Evolutionary conservation across 2,888 invertebrate genomes (phyloP).

Genomic region (Cerceris rybyensis): DNA sequence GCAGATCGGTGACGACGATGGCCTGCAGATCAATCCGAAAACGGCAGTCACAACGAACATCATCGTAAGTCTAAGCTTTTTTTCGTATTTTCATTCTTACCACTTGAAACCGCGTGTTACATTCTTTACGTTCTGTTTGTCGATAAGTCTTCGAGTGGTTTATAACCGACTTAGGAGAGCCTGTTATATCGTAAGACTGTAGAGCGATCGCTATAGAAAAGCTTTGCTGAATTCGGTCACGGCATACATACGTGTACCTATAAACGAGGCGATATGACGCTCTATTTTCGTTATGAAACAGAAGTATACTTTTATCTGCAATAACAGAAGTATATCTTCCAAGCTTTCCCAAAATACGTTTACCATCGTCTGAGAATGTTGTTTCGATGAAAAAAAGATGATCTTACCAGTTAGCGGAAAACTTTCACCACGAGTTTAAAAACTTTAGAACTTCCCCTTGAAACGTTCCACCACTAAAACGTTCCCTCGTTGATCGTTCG

Average conservation of each 20-base stretch:
- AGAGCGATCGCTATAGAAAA: background rate
- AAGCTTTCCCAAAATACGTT: background rate
- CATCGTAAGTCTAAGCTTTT: slow-evolving; percentile 68
- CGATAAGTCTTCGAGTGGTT: slow-evolving; percentile 2
- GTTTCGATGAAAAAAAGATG: background rate
- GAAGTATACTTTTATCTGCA: slow-evolving; percentile 29
- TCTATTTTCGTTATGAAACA: slow-evolving; percentile 53
- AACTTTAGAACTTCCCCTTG: too few species aligned
- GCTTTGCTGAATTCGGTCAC: slow-evolving; percentile 4
- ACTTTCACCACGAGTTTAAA: background rate
- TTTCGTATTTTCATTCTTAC: background rate
- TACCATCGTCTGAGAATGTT: background rate
- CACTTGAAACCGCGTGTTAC: background rate
- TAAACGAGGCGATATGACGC: slow-evolving; percentile 26
- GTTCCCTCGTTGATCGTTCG: background rate
- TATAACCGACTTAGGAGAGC: background rate
- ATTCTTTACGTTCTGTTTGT: background rate
- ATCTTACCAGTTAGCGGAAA: background rate
- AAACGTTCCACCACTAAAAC: background rate
- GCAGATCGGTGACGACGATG: slow-evolving; percentile 78
- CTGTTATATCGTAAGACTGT: background rate
- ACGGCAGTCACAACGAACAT: slow-evolving; percentile 61
- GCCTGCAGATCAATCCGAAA: slow-evolving; percentile 77
- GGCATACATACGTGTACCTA: slow-evolving; percentile 18
- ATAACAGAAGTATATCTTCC: background rate